Conservation (phyloP, 2,888 invertebrate genomes). For the Cephus pulcher region DNA sequence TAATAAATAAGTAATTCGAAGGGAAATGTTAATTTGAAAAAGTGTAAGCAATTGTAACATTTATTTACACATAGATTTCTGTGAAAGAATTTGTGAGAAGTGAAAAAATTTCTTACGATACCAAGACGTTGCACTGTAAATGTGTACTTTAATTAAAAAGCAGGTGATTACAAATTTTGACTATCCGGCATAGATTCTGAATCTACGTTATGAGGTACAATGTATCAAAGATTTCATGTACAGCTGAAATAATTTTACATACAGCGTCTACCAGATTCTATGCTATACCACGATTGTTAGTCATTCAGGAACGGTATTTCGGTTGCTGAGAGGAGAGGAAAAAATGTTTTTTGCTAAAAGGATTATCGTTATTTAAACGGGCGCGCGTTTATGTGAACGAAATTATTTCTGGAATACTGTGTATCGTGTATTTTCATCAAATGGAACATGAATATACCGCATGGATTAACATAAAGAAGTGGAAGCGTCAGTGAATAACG, state of each 20-base stretch:
- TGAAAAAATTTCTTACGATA: background rate
- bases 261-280: background rate
- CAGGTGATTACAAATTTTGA: background rate
- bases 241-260: background rate
- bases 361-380: background rate
- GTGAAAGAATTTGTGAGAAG: no score
- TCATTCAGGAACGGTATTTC: background rate
- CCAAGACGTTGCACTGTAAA: background rate
- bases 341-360: background rate
- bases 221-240: background rate
- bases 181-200: no score
- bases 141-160: background rate
- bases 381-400: background rate
- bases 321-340: background rate
- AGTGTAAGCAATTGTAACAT: background rate
- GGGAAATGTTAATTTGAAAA: background rate
- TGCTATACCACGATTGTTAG: background rate
- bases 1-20: slow-evolving; percentile 1
- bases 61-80: background rate
- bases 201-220: background rate
- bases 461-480: background rate
- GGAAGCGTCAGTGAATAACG: background rate
- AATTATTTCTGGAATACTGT: background rate
- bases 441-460: background rate
- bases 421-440: background rate